Evolutionary conservation across 2,888 invertebrate genomes (phyloP).

Genomic region (Phasia obesa): DNA sequence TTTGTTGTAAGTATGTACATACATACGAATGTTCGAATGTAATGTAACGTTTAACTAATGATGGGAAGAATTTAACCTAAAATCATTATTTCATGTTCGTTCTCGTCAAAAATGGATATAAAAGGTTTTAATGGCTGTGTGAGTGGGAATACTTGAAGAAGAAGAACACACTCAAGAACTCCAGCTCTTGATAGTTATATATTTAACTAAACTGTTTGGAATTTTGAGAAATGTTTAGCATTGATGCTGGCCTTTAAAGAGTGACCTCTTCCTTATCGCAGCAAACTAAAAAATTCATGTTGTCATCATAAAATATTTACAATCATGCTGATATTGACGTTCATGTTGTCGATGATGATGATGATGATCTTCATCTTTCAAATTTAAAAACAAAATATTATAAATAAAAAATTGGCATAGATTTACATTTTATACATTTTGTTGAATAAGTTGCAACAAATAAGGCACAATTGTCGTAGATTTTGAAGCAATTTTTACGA

Average conservation of each 20-base stretch:
- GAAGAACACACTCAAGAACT: not conserved
- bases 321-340: conserved; percentile 6
- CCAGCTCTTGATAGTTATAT: not conserved
- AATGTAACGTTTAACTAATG: conserved; percentile 56
- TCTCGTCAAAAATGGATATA: conserved; percentile 44
- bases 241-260: not conserved
- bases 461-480: too few species aligned
- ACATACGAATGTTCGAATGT: too few species aligned
- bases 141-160: not conserved
- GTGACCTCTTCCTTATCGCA: conserved; percentile 37
- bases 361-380: conserved; percentile 23
- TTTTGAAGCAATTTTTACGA: too few species aligned
- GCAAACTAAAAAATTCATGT: conserved; percentile 43
- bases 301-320: conserved; percentile 51
- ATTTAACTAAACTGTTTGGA: not conserved
- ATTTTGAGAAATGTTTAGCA: not conserved
- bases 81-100: conserved; percentile 51
- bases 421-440: too few species aligned
- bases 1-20: conserved; percentile 11
- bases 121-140: not conserved
- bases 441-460: too few species aligned
- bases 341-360: too few species aligned
- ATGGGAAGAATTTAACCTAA: conserved; percentile 69
- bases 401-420: too few species aligned
- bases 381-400: too few species aligned